Conservation (phyloP, 2,888 invertebrate genomes). For the Lampropteryx suffumata region DNA sequence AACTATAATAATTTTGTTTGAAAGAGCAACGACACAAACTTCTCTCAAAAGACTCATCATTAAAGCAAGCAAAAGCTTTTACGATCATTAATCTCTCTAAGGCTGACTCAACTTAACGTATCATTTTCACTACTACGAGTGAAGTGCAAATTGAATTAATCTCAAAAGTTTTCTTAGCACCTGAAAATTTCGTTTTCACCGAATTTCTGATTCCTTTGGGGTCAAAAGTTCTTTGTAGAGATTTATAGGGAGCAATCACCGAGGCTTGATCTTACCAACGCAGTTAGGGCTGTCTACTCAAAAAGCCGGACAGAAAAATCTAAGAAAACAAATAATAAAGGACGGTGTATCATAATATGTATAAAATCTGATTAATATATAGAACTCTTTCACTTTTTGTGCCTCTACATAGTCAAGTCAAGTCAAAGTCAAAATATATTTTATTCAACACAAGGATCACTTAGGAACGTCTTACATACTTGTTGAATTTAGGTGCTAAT, state of each 20-base stretch:
- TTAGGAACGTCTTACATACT: too few species aligned
- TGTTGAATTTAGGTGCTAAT: too few species aligned
- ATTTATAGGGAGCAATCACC: conserved; percentile 24
- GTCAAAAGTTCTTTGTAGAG: conserved; percentile 16
- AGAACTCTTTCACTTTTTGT: too few species aligned
- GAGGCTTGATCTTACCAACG: conserved; percentile 7
- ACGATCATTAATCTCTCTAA: conserved; percentile 8
- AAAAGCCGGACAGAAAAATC: conserved; percentile 1
- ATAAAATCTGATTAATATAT: too few species aligned
- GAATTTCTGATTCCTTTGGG: conserved; percentile 11
- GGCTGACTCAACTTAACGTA: conserved; percentile 8
- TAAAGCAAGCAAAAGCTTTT: conserved; percentile 6
- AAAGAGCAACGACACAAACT: neutral
- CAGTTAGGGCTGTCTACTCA: neutral
- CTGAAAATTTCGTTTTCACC: conserved; percentile 22
- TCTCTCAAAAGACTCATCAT: conserved; percentile 5
- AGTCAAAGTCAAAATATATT: too few species aligned
- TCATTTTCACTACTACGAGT: conserved; percentile 9
- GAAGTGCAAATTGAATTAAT: conserved; percentile 28
- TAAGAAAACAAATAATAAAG: too few species aligned
- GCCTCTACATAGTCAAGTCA: too few species aligned
- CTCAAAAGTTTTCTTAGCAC: conserved; percentile 22
- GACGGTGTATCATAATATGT: too few species aligned
- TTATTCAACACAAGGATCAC: too few species aligned
- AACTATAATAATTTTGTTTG: too few species aligned